Conservation (phyloP, 2,113 vertebrate genomes). For the Elanus axillaris region DNA sequence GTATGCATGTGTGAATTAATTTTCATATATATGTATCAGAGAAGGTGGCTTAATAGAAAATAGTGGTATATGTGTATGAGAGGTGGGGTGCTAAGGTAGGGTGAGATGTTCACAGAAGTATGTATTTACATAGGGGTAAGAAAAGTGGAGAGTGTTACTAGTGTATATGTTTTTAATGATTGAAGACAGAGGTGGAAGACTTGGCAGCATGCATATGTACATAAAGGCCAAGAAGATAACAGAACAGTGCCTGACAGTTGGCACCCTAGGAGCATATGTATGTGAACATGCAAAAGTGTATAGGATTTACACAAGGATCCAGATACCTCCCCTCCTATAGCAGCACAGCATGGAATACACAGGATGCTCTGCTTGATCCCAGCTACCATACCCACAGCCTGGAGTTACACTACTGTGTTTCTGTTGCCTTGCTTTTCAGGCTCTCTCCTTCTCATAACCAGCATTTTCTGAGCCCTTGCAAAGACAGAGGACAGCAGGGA, state of each 20-base stretch:
- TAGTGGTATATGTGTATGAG: neutral
- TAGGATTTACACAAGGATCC: neutral
- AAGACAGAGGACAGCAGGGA: neutral
- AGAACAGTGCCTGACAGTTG: neutral
- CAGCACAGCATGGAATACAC: neutral
- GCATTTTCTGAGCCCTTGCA: neutral
- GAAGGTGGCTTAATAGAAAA: neutral
- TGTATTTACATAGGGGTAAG: neutral
- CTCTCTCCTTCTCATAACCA: neutral
- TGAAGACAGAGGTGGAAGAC: neutral
- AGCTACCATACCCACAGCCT: neutral
- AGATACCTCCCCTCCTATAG: neutral
- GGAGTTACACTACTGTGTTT: neutral
- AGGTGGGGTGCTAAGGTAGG: neutral
- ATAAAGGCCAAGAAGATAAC: neutral
- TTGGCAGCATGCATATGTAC: neutral
- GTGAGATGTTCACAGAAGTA: neutral
- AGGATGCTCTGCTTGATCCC: neutral
- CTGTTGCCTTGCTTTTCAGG: neutral
- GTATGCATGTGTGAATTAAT: neutral
- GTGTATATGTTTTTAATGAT: neutral
- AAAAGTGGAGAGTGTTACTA: neutral
- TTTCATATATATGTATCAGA: neutral
- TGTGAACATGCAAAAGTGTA: neutral
- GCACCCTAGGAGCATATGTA: neutral